Percentiles rank a stretch among this genome's conserved stretches.
phyloP scores from a whole-genome alignment of 2,113 vertebrate species.

The Hypanus sabinus region DNA sequence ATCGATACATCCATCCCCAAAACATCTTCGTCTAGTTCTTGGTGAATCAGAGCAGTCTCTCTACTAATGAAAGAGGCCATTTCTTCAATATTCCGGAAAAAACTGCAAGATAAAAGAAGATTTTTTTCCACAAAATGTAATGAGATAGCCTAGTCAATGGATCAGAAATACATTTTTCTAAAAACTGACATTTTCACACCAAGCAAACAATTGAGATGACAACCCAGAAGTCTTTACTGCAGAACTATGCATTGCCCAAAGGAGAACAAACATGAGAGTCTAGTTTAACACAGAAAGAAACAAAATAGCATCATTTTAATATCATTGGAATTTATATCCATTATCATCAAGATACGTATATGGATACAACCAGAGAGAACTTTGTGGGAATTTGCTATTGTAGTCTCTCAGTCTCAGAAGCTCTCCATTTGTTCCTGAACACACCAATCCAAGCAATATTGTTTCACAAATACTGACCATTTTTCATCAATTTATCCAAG shows the following conservation, averaged over 20 bases:
- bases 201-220: background rate
- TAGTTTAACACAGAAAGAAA: background rate
- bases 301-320: background rate
- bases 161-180: no score
- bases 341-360: background rate
- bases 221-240: background rate
- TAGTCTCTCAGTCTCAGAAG: background rate
- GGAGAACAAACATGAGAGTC: background rate
- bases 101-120: background rate
- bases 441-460: background rate
- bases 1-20: slow-evolving; percentile 13
- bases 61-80: background rate
- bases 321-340: background rate
- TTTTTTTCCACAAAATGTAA: background rate
- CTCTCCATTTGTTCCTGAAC: background rate
- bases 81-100: background rate
- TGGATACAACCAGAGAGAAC: background rate
- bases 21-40: background rate
- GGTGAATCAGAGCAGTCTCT: background rate
- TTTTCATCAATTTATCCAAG: background rate
- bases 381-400: background rate
- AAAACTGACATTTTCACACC: background rate
- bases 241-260: background rate
- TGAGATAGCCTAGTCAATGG: background rate
- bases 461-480: background rate